phyloP scores from a whole-genome alignment of 2,113 vertebrate species.

The Pithys albifrons region DNA sequence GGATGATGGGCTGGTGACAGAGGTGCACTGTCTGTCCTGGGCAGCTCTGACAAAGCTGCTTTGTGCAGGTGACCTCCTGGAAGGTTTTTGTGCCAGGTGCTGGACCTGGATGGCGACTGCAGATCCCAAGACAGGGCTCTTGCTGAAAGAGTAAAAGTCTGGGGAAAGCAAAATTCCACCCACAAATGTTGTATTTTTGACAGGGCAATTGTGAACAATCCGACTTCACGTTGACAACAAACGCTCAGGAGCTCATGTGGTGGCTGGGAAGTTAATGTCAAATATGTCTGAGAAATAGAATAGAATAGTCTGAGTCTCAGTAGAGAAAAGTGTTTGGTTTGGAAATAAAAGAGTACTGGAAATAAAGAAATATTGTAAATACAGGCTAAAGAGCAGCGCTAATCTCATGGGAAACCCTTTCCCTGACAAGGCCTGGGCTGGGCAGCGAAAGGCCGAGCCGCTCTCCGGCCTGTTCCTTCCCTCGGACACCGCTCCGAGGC shows the following conservation, averaged over 20 bases:
- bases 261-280: not conserved
- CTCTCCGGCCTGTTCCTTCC: not conserved
- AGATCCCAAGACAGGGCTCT: not conserved
- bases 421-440: not conserved
- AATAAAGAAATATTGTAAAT: accelerated
- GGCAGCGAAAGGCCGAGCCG: not conserved
- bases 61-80: not conserved
- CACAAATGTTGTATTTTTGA: not conserved
- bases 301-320: not conserved
- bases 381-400: accelerated
- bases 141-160: not conserved
- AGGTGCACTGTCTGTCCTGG: not conserved
- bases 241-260: accelerated
- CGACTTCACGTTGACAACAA: not conserved
- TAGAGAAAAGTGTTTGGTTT: not conserved
- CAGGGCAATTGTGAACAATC: accelerated
- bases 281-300: not conserved
- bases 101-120: accelerated
- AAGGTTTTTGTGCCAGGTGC: not conserved
- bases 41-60: not conserved
- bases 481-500: accelerated
- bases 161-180: not conserved
- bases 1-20: not conserved
- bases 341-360: not conserved
- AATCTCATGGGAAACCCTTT: accelerated